Conservation (phyloP, 2,797 vertebrate species). For the Rhinichthys osculus region DNA sequence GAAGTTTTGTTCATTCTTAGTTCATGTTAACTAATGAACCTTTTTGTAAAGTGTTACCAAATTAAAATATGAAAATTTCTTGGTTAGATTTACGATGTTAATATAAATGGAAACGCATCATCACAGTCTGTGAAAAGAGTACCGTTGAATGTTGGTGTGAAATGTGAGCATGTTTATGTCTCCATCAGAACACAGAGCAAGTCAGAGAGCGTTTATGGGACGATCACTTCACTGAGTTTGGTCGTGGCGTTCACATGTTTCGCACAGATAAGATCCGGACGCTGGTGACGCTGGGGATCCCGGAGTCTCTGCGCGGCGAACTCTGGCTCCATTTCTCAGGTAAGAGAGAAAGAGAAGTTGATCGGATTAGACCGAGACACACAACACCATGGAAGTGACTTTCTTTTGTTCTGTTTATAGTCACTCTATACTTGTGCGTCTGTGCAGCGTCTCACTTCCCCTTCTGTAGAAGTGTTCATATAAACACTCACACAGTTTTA, state of each 20-base stretch:
- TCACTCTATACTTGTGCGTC: not conserved
- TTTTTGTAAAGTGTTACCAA: too few species aligned
- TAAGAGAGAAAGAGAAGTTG: slow-evolving; percentile 58
- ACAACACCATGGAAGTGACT: not conserved
- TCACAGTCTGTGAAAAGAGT: not conserved
- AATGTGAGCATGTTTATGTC: slow-evolving; percentile 11
- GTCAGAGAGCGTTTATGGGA: slow-evolving; percentile 89
- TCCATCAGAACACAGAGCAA: slow-evolving; percentile 81
- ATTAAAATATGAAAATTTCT: too few species aligned
- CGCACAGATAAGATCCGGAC: slow-evolving; percentile 91
- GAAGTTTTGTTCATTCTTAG: too few species aligned
- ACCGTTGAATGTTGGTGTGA: not conserved
- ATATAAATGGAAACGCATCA: not conserved
- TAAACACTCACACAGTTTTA: not conserved
- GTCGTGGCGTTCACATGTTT: slow-evolving; percentile 94
- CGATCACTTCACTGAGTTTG: slow-evolving; percentile 90
- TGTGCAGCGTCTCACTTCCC: not conserved
- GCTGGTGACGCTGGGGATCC: slow-evolving; percentile 93
- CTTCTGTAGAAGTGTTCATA: not conserved
- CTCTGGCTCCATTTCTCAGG: slow-evolving; percentile 95
- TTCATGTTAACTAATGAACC: too few species aligned
- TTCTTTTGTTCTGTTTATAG: not conserved
- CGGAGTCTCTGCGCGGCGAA: slow-evolving; percentile 89
- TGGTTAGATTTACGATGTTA: too few species aligned
- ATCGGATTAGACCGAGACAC: not conserved